A percentile compares a stretch with the other conserved stretches of the same genome.
Evolutionary conservation across 2,113 vertebrate genomes (phyloP).

Genomic region (Corythaeola cristata): DNA sequence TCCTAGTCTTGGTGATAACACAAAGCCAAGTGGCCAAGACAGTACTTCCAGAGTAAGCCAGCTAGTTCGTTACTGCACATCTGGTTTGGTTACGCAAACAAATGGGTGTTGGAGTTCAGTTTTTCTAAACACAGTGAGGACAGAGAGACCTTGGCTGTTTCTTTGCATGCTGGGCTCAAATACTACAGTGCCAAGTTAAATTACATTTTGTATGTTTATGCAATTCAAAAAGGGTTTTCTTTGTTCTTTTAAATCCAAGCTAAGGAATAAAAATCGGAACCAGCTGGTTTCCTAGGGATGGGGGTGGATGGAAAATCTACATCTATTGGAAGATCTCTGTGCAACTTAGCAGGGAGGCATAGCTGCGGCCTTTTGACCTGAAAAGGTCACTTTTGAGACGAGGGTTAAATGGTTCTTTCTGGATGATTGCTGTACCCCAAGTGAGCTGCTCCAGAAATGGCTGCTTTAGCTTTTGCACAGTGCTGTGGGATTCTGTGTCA

Average conservation of each 20-base stretch:
- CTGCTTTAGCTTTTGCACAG: not conserved
- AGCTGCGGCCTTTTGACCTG: not conserved
- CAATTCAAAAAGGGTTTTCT: conserved; percentile 28
- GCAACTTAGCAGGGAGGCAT: not conserved
- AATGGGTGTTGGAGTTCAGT: conserved; percentile 21
- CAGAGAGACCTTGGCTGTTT: conserved; percentile 41
- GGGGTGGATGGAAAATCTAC: not conserved
- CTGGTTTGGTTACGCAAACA: conserved; percentile 45
- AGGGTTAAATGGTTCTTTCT: conserved; percentile 2
- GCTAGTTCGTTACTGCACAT: conserved; percentile 2
- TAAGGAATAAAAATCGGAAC: conserved; percentile 57
- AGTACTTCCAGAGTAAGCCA: not conserved
- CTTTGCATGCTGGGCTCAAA: conserved; percentile 49
- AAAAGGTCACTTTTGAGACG: not conserved
- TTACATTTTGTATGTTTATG: conserved; percentile 52
- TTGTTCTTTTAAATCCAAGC: conserved; percentile 54
- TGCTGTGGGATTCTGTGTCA: not conserved
- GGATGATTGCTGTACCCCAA: not conserved
- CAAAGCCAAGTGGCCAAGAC: not conserved
- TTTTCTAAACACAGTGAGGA: conserved; percentile 54
- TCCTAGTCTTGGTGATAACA: not conserved
- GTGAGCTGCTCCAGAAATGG: not conserved
- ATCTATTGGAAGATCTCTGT: not conserved
- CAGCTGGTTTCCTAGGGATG: conserved; percentile 35
- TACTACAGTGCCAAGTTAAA: conserved; percentile 49